Conservation (phyloP, 2,888 invertebrate genomes). For the Drosophila rellima region DNA sequence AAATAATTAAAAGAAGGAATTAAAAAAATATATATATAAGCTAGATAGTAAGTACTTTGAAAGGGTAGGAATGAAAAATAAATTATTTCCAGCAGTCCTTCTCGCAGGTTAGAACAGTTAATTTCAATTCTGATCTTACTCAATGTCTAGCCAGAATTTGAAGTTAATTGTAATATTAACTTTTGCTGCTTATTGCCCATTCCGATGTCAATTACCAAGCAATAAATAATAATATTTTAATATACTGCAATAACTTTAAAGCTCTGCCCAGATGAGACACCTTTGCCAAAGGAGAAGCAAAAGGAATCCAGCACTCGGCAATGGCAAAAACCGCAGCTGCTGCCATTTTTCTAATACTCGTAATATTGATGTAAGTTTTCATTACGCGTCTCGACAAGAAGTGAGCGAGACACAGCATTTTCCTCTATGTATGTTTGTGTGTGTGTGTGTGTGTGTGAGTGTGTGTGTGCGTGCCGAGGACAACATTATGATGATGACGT, state of each 20-base stretch:
- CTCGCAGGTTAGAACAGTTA: no score
- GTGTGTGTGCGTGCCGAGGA: slow-evolving; percentile 27
- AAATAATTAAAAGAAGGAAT: no score
- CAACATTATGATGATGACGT: slow-evolving; percentile 73
- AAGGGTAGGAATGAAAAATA: no score
- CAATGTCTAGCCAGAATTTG: not conserved
- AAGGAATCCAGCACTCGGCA: slow-evolving; percentile 10
- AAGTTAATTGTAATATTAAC: not conserved
- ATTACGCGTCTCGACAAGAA: slow-evolving; percentile 62
- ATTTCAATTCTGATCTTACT: not conserved
- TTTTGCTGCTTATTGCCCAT: not conserved
- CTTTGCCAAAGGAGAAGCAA: not conserved
- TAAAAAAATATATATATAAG: no score
- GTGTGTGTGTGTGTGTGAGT: not conserved
- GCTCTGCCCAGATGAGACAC: slow-evolving; percentile 34
- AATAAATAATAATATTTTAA: slow-evolving; percentile 3
- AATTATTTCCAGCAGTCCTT: no score
- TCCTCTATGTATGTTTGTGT: not conserved
- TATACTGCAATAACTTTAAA: slow-evolving; percentile 21
- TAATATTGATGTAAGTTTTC: slow-evolving; percentile 77
- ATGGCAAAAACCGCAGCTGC: slow-evolving; percentile 60
- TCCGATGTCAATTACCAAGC: slow-evolving; percentile 1
- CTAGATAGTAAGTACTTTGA: no score
- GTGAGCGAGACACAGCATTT: slow-evolving; percentile 29
- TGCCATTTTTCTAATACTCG: slow-evolving; percentile 73